Conservation (phyloP, 2,888 invertebrate genomes). For the Listrodromus nycthemerus region DNA sequence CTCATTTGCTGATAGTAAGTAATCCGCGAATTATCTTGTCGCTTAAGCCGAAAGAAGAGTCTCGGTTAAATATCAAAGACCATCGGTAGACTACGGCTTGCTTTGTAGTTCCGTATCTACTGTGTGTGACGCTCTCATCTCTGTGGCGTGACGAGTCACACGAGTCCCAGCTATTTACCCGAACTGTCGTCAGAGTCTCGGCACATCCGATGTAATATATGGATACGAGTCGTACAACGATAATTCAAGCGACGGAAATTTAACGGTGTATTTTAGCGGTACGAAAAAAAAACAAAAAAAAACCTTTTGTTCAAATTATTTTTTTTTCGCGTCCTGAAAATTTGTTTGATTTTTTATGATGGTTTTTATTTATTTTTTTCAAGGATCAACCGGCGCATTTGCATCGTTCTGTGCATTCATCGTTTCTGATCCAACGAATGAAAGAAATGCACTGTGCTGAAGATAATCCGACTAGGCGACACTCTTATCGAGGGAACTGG, state of each 20-base stretch:
- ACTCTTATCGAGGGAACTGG: slow-evolving; percentile 55
- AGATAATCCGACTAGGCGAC: slow-evolving; percentile 28
- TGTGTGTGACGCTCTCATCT: slow-evolving; percentile 15
- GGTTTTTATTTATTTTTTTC: neutral
- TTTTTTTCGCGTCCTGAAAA: neutral
- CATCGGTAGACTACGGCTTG: slow-evolving; percentile 11
- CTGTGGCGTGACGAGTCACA: slow-evolving; percentile 18
- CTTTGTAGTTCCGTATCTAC: slow-evolving; percentile 32
- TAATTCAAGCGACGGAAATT: slow-evolving; percentile 15
- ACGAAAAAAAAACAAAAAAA: neutral
- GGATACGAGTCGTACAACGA: slow-evolving; percentile 14
- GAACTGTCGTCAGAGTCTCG: slow-evolving; percentile 19
- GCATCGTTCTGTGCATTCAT: slow-evolving; percentile 1
- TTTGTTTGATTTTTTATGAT: slow-evolving; percentile 1
- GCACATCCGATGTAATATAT: slow-evolving; percentile 7
- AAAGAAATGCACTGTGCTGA: slow-evolving; percentile 50
- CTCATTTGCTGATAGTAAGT: slow-evolving; percentile 33
- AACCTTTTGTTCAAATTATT: neutral
- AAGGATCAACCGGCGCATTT: neutral
- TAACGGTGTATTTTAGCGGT: slow-evolving; percentile 2
- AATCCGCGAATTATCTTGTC: slow-evolving; percentile 53
- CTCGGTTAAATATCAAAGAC: slow-evolving; percentile 52
- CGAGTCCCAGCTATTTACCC: slow-evolving; percentile 29
- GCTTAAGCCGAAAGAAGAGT: slow-evolving; percentile 26
- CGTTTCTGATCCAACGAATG: slow-evolving; percentile 12